Evolutionary conservation across 2,888 invertebrate genomes (phyloP), one percentile per base, ranked within the genome.

Genomic region (Panzeria rudis): DNA sequence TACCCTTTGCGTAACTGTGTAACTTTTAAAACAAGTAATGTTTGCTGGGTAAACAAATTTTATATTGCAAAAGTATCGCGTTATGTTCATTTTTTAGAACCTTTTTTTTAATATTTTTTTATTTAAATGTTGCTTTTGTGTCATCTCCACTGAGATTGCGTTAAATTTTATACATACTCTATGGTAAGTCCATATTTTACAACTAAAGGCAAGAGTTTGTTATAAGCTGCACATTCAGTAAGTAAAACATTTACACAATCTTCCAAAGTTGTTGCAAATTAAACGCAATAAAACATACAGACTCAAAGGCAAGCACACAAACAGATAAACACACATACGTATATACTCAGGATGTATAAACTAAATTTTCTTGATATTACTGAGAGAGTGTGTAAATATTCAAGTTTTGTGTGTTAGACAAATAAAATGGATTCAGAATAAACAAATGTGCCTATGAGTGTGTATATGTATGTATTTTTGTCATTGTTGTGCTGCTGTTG

Each of bases 361-460:
- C 25, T 69, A 38, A 59, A 68, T 68, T 25, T 15, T 17, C 17
- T 29, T 54, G 29, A 13, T 61, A 61, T 52, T 35, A 62, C 5
- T 73, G 29, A 13, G 38, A 13, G 38, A 38, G 13, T 25, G 23
- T 56, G 50, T 59, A 23, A 61, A 47, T 73, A 35, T 56, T 11
- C 23, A 35, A 20, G n/a, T 38, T 38, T 29, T 50, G 38, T 59
- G n/a, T 50, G 32, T 38, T 38, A 20, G 8, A 66, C 52, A 52
- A 81, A 66, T 81, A 73, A 59, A 80, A 75, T 81, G 52, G 75
- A 69, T 75, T 75, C 68, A 52, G 23, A 62, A 23, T 68, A 75
- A 75, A 75, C 81, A 59, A 54, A 47, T 73, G 25, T 56, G 72
- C 47, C 23, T 38, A 44, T 64, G 23, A 25, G n/a, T 20, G 61